Percentiles rank a stretch among this genome's conserved stretches.
Evolutionary conservation across 2,888 invertebrate genomes (phyloP).

Genomic region (Ephialtes manifestator): DNA sequence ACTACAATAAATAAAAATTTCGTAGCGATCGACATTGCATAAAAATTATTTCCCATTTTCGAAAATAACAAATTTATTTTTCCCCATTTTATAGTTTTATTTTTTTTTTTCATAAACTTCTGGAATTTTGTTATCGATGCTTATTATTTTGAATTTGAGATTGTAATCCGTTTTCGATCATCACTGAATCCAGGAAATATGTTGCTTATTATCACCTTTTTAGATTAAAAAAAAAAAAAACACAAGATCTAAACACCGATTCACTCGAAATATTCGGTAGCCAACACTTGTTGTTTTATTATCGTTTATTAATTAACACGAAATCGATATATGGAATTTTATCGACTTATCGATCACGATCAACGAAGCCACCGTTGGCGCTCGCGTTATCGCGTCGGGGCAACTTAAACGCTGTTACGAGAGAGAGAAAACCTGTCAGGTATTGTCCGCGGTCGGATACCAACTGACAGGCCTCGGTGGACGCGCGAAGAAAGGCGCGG

Average conservation of each 20-base stretch:
- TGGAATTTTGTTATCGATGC: not conserved
- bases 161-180: slow-evolving; percentile 49
- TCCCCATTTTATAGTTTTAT: not conserved
- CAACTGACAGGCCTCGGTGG: slow-evolving; percentile 82
- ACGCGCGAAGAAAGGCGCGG: slow-evolving; percentile 84
- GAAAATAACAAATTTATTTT: not conserved
- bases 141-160: not conserved
- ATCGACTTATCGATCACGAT: slow-evolving; percentile 1
- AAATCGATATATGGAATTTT: not conserved
- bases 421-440: slow-evolving; percentile 72
- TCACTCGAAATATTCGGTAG: slow-evolving; percentile 33
- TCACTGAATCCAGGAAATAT: slow-evolving; percentile 36
- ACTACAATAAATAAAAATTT: too few species aligned
- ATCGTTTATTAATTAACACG: not conserved
- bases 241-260: not conserved
- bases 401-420: slow-evolving; percentile 49
- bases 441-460: slow-evolving; percentile 80
- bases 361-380: not conserved
- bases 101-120: not conserved
- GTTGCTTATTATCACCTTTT: slow-evolving; percentile 20
- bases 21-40: too few species aligned
- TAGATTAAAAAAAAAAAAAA: not conserved
- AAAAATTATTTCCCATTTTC: too few species aligned
- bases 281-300: not conserved
- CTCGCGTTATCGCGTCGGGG: slow-evolving; percentile 26